These are phyloP conservation scores for Acanthococcus lagerstroemiae DNA, from an alignment of 2,888 invertebrate genomes.

Conservation along the genomic window DNA sequence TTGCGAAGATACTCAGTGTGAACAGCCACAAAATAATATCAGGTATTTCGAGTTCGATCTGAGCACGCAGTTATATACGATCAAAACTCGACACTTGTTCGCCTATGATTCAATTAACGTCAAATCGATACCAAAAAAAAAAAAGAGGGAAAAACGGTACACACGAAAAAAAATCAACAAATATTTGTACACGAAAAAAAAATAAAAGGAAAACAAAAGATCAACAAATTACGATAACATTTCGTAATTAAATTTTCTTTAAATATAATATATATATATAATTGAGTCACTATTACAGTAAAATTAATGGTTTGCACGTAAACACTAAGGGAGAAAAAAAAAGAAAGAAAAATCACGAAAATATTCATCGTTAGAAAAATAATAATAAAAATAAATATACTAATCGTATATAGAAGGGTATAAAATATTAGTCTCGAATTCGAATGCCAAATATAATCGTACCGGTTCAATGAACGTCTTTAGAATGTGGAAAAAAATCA, in stretches of 20 bases:
- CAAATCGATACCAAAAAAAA: too few relatives aligned
- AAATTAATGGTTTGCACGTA: conserved; percentile 6
- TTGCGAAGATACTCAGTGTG: too few relatives aligned
- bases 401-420: neutral
- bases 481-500: too few relatives aligned
- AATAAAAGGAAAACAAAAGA: too few relatives aligned
- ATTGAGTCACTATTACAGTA: neutral
- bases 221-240: neutral
- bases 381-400: neutral
- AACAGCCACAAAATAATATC: too few relatives aligned
- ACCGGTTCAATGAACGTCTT: too few relatives aligned
- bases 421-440: too few relatives aligned
- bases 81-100: neutral
- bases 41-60: too few relatives aligned
- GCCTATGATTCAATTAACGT: too few relatives aligned
- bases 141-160: neutral
- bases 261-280: too few relatives aligned
- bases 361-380: neutral
- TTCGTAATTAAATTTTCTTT: neutral
- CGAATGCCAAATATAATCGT: too few relatives aligned
- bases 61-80: too few relatives aligned
- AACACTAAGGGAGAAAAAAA: neutral
- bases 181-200: neutral
- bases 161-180: neutral
- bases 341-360: conserved; percentile 2